phyloP scores from a whole-genome alignment of 37 sponge, comb jelly and placozoan genomes.

The Theonella swinhoei region DNA sequence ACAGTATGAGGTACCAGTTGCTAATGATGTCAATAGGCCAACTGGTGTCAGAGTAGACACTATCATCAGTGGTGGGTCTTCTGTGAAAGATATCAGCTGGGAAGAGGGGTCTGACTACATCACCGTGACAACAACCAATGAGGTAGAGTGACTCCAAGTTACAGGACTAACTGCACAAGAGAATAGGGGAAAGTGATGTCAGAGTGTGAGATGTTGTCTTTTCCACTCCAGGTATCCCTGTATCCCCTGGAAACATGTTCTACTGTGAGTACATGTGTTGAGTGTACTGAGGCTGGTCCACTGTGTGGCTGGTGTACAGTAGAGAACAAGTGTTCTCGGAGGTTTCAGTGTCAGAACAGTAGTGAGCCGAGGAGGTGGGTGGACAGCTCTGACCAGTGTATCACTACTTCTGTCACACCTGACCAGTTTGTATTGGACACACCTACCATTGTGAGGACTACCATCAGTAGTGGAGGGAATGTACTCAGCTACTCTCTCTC shows the following conservation, averaged over 20 bases:
- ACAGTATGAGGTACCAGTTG: background rate
- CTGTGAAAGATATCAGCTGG: background rate
- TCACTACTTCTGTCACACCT: slow-evolving; percentile 18
- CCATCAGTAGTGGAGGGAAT: no score
- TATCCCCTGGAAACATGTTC: slow-evolving; percentile 61
- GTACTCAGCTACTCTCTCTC: no score
- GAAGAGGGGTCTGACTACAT: background rate
- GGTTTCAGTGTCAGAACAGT: slow-evolving; percentile 66
- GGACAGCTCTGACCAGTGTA: slow-evolving; percentile 17
- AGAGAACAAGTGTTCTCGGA: slow-evolving; percentile 86
- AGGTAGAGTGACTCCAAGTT: no score
- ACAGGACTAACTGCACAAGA: no score
- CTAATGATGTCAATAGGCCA: background rate
- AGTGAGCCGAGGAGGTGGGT: slow-evolving; percentile 45
- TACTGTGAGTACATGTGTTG: slow-evolving; percentile 30
- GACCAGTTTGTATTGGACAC: slow-evolving; percentile 17
- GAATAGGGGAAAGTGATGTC: no score
- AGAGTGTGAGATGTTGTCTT: no score
- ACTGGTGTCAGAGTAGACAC: no score
- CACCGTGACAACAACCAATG: background rate
- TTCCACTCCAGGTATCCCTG: slow-evolving; percentile 44
- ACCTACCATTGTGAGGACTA: slow-evolving; percentile 27
- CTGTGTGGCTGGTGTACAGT: slow-evolving; percentile 93
- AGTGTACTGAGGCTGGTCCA: slow-evolving; percentile 25
- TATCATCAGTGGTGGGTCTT: no score